Evolutionary conservation across 2,797 vertebrate genomes (phyloP).

Genomic region (Carapus acus): DNA sequence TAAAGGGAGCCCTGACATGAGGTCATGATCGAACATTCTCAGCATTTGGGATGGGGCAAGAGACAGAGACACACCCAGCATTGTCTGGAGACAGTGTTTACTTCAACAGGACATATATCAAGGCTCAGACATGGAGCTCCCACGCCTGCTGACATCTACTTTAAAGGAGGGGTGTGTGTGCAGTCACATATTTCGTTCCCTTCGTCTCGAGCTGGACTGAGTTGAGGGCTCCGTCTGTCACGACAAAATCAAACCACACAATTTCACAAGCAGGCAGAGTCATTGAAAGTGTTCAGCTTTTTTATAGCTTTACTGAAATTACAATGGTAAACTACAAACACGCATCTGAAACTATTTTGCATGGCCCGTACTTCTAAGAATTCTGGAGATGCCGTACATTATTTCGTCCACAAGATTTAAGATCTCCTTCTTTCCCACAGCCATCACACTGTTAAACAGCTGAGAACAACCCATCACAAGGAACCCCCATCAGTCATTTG

Average conservation of each 20-base stretch:
- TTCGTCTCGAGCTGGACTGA: too few species aligned
- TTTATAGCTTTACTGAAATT: slow-evolving; percentile 45
- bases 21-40: slow-evolving; percentile 16
- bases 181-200: slow-evolving; percentile 23
- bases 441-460: too few species aligned
- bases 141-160: slow-evolving; percentile 41
- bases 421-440: too few species aligned
- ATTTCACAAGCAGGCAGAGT: background rate
- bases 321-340: slow-evolving; percentile 9
- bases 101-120: slow-evolving; percentile 42
- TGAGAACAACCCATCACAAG: too few species aligned
- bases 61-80: slow-evolving; percentile 51
- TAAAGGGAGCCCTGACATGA: slow-evolving; percentile 17
- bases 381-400: too few species aligned
- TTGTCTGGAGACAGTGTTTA: slow-evolving; percentile 61
- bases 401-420: background rate
- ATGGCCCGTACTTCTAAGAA: too few species aligned
- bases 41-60: slow-evolving; percentile 50
- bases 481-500: too few species aligned
- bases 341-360: background rate
- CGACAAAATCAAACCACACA: slow-evolving; percentile 3
- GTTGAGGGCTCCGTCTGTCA: too few species aligned
- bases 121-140: slow-evolving; percentile 54
- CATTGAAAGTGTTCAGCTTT: slow-evolving; percentile 32
- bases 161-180: slow-evolving; percentile 33